A percentile compares a stretch with the other conserved stretches of the same genome.
These are phyloP conservation scores for Mystacides longicornis DNA, from an alignment of 2,888 invertebrate species.

Conservation along the genomic window DNA sequence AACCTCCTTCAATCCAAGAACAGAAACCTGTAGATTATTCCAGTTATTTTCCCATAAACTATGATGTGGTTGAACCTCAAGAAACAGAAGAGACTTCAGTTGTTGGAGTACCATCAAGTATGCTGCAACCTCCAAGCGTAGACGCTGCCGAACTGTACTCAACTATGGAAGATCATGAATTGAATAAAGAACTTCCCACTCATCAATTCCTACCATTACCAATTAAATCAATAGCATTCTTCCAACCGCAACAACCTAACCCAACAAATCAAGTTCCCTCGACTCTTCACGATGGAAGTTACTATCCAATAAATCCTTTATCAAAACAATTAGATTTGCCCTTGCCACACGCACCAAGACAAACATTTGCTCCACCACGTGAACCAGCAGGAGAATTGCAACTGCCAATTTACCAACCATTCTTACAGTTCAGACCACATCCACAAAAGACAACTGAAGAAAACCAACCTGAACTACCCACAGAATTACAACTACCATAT, in stretches of 20 bases:
- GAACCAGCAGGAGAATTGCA: constrained; percentile 42
- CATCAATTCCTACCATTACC: constrained; percentile 2
- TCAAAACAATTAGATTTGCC: constrained; percentile 24
- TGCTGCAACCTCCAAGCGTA: constrained; percentile 19
- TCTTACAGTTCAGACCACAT: constrained; percentile 36
- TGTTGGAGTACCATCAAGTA: constrained; percentile 14
- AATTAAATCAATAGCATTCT: neutral
- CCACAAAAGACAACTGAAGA: constrained; percentile 17
- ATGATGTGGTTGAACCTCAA: constrained; percentile 11
- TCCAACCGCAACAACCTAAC: neutral
- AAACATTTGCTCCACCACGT: constrained; percentile 27
- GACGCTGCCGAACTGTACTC: constrained; percentile 16
- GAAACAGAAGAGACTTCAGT: neutral
- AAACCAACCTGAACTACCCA: neutral
- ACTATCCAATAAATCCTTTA: constrained; percentile 21
- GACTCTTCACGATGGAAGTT: neutral
- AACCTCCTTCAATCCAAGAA: constrained; percentile 21
- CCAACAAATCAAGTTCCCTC: neutral
- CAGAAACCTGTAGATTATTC: constrained; percentile 14
- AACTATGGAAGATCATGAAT: neutral
- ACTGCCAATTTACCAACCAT: constrained; percentile 37
- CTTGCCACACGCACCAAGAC: constrained; percentile 11
- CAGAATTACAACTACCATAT: constrained; percentile 31
- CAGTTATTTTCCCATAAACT: constrained; percentile 16
- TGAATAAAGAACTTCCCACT: constrained; percentile 3